Evolutionary conservation across 2,888 invertebrate species (phyloP).

Genomic region (Callyntrura guangdongensis): DNA sequence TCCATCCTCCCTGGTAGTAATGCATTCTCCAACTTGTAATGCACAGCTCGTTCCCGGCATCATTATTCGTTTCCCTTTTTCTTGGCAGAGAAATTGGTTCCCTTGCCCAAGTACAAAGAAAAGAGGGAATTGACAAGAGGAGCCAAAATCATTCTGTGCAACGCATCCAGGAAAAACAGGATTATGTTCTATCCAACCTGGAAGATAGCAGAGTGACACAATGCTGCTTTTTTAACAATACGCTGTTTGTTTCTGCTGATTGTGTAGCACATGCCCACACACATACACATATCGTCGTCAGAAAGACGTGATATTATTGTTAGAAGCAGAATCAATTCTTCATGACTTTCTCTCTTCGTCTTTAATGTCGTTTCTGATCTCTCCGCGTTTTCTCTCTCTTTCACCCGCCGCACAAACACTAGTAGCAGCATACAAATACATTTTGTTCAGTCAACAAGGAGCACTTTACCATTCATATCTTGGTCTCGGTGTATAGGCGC

Average conservation of each 20-base stretch:
- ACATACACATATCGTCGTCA: neutral
- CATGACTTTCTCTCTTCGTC: constrained; percentile 56
- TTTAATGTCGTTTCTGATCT: constrained; percentile 66
- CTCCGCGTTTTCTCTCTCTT: constrained; percentile 14
- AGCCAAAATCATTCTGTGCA: constrained; percentile 13
- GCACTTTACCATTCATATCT: constrained; percentile 21
- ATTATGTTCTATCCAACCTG: constrained; percentile 44
- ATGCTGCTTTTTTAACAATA: constrained; percentile 47
- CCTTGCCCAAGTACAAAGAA: constrained; percentile 16
- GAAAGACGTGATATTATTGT: constrained; percentile 24
- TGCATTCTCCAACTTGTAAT: neutral
- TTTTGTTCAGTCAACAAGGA: constrained; percentile 13
- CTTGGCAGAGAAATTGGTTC: constrained; percentile 46
- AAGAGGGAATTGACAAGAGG: constrained; percentile 26
- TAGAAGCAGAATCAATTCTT: constrained; percentile 63
- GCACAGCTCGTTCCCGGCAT: neutral
- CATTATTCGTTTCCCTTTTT: constrained; percentile 31
- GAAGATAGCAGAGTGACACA: constrained; percentile 43
- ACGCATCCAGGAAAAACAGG: constrained; percentile 47
- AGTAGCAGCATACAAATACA: no score
- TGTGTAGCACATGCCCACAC: neutral
- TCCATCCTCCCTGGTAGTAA: neutral
- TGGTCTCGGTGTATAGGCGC: neutral
- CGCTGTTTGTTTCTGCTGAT: neutral
- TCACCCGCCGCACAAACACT: no score